A percentile compares a stretch with the other conserved stretches of the same genome.
phyloP scores from a whole-genome alignment of 2,113 vertebrate genomes.

The Campylorhamphus procurvoides region DNA sequence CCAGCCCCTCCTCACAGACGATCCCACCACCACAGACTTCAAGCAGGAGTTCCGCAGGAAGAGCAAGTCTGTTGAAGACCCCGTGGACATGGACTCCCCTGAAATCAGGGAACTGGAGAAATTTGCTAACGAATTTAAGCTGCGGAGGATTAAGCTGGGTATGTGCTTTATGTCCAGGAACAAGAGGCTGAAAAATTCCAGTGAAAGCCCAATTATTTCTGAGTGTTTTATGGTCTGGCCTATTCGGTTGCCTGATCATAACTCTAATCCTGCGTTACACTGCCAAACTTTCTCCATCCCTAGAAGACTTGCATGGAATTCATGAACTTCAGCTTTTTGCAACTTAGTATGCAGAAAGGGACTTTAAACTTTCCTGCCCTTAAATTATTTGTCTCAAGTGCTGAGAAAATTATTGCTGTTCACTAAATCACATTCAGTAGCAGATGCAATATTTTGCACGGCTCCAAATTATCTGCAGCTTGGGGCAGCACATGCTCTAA shows the following conservation, averaged over 20 bases:
- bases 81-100: slow-evolving; percentile 90
- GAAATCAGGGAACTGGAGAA: slow-evolving; percentile 96
- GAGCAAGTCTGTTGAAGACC: slow-evolving; percentile 84
- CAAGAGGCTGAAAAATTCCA: background rate
- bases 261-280: background rate
- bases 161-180: background rate
- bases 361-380: background rate
- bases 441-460: background rate
- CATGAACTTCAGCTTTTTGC: background rate
- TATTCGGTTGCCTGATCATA: background rate
- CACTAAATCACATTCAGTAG: background rate
- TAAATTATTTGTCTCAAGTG: background rate
- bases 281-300: background rate
- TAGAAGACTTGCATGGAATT: background rate
- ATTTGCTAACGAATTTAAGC: slow-evolving; percentile 97
- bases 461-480: background rate
- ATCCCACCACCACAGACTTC: slow-evolving; percentile 78
- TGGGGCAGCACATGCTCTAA: background rate
- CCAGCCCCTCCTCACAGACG: slow-evolving; percentile 86
- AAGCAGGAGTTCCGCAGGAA: slow-evolving; percentile 91
- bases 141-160: slow-evolving; percentile 97
- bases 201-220: background rate
- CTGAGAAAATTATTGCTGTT: background rate
- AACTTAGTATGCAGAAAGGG: background rate
- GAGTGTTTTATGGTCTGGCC: background rate